Evolutionary conservation across 2,888 invertebrate genomes (phyloP).

Genomic region (Diogma glabrata): DNA sequence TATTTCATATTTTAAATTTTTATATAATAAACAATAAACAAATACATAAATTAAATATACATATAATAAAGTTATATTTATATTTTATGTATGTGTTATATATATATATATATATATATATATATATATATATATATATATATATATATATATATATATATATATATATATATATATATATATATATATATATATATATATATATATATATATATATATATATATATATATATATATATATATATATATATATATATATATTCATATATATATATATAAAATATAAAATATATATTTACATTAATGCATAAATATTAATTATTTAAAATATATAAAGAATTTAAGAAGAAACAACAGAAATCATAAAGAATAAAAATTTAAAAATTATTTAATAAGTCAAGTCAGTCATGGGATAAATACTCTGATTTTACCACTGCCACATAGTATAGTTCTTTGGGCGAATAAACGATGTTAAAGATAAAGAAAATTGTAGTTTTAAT

Average conservation of each 20-base stretch:
- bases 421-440: slow-evolving; percentile 27
- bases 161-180: too few relatives aligned
- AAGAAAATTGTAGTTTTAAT: too few relatives aligned
- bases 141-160: too few relatives aligned
- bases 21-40: too few relatives aligned
- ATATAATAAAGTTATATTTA: too few relatives aligned
- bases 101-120: too few relatives aligned
- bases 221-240: slow-evolving; percentile 8
- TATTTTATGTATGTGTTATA: too few relatives aligned
- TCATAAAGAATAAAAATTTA: slow-evolving; percentile 11
- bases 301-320: slow-evolving; percentile 8
- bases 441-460: slow-evolving; percentile 38
- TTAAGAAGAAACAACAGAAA: slow-evolving; percentile 12
- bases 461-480: slow-evolving; percentile 22
- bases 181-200: too few relatives aligned
- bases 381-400: slow-evolving; percentile 19
- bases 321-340: slow-evolving; percentile 12
- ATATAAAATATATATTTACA: slow-evolving; percentile 3
- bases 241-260: slow-evolving; percentile 6
- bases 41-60: too few relatives aligned
- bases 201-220: too few relatives aligned
- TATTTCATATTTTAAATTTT: too few relatives aligned
- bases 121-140: too few relatives aligned
- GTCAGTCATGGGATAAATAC: slow-evolving; percentile 24
- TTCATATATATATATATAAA: slow-evolving; percentile 2